Conservation (phyloP, 2,113 vertebrate species). For the Sprattus sprattus region DNA sequence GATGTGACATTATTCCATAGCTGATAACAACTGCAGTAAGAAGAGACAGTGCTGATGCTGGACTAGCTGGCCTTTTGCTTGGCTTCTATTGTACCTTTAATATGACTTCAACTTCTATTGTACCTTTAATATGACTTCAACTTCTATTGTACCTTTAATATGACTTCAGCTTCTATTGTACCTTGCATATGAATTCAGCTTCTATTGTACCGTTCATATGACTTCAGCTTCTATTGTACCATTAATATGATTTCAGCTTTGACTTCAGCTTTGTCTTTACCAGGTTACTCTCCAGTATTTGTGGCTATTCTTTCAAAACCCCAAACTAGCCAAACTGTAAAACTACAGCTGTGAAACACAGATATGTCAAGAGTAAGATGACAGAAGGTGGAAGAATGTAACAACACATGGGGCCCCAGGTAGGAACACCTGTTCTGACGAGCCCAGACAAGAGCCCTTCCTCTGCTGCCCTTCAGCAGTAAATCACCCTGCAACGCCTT, state of each 20-base stretch:
- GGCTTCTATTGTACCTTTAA: too few relatives aligned
- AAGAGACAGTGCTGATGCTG: neutral
- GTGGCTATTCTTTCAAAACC: neutral
- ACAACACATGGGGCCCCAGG: neutral
- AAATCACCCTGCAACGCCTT: neutral
- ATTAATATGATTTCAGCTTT: neutral
- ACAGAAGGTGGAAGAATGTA: neutral
- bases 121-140: too few relatives aligned
- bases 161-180: too few relatives aligned
- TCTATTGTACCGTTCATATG: too few relatives aligned
- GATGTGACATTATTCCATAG: neutral
- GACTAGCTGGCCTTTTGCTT: neutral
- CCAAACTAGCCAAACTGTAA: neutral
- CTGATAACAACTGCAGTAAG: neutral
- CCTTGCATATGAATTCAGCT: too few relatives aligned
- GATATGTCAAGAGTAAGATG: neutral
- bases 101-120: too few relatives aligned
- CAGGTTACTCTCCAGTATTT: neutral
- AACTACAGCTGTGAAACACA: neutral
- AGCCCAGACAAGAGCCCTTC: constrained; percentile 45
- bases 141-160: too few relatives aligned
- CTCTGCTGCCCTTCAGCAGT: too few relatives aligned
- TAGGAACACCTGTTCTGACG: constrained; percentile 57
- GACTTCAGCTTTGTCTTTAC: neutral
- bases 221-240: neutral